Base-by-base conservation (phyloP, 2,113 vertebrate species). In the Nothobranchius kuhntae region DNA sequence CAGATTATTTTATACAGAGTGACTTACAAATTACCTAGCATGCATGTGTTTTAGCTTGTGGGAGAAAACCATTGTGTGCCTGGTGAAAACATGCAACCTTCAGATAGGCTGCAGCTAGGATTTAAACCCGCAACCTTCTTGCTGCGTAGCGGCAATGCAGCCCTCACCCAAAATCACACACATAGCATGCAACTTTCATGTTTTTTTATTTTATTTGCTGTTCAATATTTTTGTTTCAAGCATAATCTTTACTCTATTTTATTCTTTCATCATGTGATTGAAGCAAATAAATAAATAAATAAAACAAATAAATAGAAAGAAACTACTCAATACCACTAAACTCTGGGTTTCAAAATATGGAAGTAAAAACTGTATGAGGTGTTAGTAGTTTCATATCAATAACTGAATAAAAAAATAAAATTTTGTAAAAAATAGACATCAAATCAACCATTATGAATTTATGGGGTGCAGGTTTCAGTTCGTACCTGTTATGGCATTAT, bases 401-500 rank as follows among this genome's bases (percentile, higher is more conserved):
- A 4, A 24, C 72, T 55, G 53, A 56, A 71, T 12, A 45, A 81
- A 66, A 55, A 48, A 7, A 55, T 45, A 62, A 0, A 47, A 48
- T 64, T 21, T 44, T 44, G 12, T 26, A 7, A 36, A 36, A 55
- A 14, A 58, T 50, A 15, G 13, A 15, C 58, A 47, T 46, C 13
- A 70, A 60, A 54, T 68, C 15, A 54, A 38, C 15, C 26, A n/a
- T 1, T 48, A 14, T 2, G 10, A 14, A 42, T 52, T 30, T 35
- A 36, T 40, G 36, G 50, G 15, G 13, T 36, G 7, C 51, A 13
- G 2, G 5, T 67, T 9, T 60, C 24, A 55, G 10, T 68, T 12
- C 38, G 92, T 92, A 99, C 98, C 98, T 92, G 96, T 94, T 54
- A 95, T 83, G 26, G 94, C 89, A 79, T 93, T 90, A 87, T 89